Percentiles rank a stretch among this genome's conserved stretches.
Conservation (phyloP, 1,140 invertebrate genomes). For the Acromyrmex charruanus region DNA sequence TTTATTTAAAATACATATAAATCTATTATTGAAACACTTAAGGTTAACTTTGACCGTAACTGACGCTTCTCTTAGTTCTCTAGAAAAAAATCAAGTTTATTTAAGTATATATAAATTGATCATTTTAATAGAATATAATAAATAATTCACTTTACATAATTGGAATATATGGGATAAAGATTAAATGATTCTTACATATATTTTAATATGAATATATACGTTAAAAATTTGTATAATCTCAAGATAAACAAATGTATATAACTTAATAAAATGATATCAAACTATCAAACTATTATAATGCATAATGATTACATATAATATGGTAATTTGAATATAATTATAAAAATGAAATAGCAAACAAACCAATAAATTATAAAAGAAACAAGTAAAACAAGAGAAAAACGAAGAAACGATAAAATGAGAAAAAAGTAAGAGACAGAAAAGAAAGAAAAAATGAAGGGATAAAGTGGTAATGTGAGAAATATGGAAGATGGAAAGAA, state of each 20-base stretch:
- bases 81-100: neutral
- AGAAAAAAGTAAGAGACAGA: neutral
- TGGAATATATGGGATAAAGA: neutral
- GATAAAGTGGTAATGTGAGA: neutral
- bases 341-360: too few species aligned
- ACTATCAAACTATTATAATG: neutral
- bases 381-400: slow-evolving; percentile 10
- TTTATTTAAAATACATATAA: too few species aligned
- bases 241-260: neutral
- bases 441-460: neutral
- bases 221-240: neutral
- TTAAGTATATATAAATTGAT: neutral
- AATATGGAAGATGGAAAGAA: neutral
- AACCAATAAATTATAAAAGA: slow-evolving; percentile 19
- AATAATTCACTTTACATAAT: neutral
- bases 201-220: neutral
- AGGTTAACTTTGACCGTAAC: too few species aligned
- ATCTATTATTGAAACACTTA: too few species aligned
- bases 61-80: too few species aligned
- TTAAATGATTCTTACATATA: neutral
- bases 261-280: neutral
- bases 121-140: neutral
- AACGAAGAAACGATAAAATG: neutral
- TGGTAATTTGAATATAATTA: neutral
- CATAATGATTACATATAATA: neutral